Evolutionary conservation across 2,797 vertebrate genomes (phyloP).

Genomic region (Pempheris klunzingeri): DNA sequence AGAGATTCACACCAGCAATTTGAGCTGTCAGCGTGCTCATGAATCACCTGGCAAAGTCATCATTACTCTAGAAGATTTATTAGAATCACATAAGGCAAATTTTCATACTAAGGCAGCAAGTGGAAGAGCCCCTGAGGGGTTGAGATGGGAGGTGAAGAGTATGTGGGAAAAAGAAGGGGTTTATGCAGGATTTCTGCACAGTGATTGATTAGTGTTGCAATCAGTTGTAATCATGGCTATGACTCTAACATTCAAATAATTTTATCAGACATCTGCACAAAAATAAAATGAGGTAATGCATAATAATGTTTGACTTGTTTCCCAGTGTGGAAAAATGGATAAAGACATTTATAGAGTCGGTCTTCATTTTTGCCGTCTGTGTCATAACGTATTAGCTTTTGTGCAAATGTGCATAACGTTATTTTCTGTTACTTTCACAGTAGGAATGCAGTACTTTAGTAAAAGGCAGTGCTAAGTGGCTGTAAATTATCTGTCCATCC

Average conservation of each 20-base stretch:
- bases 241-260: background rate
- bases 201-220: slow-evolving; percentile 4
- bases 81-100: slow-evolving; percentile 81
- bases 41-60: slow-evolving; percentile 87
- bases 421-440: background rate
- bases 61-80: slow-evolving; percentile 87
- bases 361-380: background rate
- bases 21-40: slow-evolving; percentile 86
- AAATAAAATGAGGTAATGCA: background rate
- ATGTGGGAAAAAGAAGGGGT: slow-evolving; percentile 59
- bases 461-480: background rate
- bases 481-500: background rate
- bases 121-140: slow-evolving; percentile 69
- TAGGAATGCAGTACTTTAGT: background rate
- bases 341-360: background rate
- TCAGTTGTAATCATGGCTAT: background rate
- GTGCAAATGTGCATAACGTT: background rate
- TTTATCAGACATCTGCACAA: background rate
- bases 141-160: slow-evolving; percentile 49
- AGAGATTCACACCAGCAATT: slow-evolving; percentile 88
- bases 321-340: background rate
- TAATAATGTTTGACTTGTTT: background rate
- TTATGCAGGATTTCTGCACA: background rate
- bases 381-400: background rate
- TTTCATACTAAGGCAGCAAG: slow-evolving; percentile 80